These are phyloP conservation scores for Dendrophyllia cribrosa DNA, from an alignment of 64 coral and sea anemone species.

Conservation along the genomic window DNA sequence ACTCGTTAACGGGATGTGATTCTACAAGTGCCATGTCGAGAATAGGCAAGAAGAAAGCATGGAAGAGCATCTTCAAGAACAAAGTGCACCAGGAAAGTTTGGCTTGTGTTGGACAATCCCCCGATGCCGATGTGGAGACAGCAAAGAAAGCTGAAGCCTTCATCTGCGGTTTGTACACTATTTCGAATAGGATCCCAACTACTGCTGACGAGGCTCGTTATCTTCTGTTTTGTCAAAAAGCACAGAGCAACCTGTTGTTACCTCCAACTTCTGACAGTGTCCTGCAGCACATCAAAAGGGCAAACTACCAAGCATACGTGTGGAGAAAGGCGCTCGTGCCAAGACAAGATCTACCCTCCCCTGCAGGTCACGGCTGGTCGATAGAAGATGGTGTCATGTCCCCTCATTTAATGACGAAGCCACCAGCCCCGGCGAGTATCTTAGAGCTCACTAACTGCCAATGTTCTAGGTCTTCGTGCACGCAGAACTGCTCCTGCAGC, in stretches of 20 bases:
- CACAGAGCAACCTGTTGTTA: background rate
- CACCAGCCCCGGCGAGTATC: conserved; percentile 30
- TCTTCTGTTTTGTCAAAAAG: conserved; percentile 49
- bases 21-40: conserved; percentile 19
- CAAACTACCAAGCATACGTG: conserved; percentile 49
- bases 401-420: no score
- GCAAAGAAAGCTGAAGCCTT: conserved; percentile 18
- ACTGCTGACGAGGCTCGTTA: conserved; percentile 39
- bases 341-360: conserved; percentile 43
- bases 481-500: conserved; percentile 15
- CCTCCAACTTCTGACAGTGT: conserved; percentile 54
- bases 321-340: conserved; percentile 40
- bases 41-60: conserved; percentile 47
- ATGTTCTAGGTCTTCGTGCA: conserved; percentile 26
- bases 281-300: conserved; percentile 38
- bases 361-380: conserved; percentile 21
- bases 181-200: background rate
- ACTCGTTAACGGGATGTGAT: conserved; percentile 36
- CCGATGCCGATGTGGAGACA: background rate
- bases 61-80: background rate
- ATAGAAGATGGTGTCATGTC: conserved; percentile 1
- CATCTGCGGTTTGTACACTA: conserved; percentile 24
- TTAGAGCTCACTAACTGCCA: conserved; percentile 29
- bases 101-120: conserved; percentile 11
- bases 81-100: conserved; percentile 26